phyloP scores from a whole-genome alignment of 2,113 vertebrate species.

The Setophaga coronata region DNA sequence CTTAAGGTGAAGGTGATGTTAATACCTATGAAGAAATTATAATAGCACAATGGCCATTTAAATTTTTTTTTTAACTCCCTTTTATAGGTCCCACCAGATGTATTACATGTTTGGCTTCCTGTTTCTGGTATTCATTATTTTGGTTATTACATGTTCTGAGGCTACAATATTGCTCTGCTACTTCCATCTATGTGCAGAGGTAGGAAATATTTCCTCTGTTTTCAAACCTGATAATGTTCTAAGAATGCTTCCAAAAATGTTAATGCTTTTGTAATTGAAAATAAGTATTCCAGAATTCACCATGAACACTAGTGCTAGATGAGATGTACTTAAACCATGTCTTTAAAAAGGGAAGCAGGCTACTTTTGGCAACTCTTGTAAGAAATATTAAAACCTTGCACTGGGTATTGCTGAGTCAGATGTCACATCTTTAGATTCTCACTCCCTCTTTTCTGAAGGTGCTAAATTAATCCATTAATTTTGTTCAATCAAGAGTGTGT shows the following conservation, averaged over 20 bases:
- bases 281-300: neutral
- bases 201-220: conserved; percentile 52
- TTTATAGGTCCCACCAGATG: conserved; percentile 97
- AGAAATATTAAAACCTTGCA: neutral
- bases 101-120: conserved; percentile 99
- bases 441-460: neutral
- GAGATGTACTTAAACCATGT: neutral
- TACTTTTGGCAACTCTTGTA: neutral
- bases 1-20: neutral
- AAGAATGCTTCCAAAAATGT: neutral
- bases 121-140: conserved; percentile 97
- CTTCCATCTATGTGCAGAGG: conserved; percentile 98
- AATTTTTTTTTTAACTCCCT: neutral
- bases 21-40: neutral
- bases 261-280: neutral
- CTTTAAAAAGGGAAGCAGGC: neutral
- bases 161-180: conserved; percentile 98
- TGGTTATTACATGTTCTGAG: conserved; percentile 97
- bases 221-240: neutral
- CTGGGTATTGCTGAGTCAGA: neutral
- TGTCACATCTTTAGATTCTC: neutral
- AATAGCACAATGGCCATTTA: neutral
- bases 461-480: neutral
- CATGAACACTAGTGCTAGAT: neutral
- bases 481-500: neutral